phyloP scores from a whole-genome alignment of 2,113 vertebrate species.

The Menidia beryllina region DNA sequence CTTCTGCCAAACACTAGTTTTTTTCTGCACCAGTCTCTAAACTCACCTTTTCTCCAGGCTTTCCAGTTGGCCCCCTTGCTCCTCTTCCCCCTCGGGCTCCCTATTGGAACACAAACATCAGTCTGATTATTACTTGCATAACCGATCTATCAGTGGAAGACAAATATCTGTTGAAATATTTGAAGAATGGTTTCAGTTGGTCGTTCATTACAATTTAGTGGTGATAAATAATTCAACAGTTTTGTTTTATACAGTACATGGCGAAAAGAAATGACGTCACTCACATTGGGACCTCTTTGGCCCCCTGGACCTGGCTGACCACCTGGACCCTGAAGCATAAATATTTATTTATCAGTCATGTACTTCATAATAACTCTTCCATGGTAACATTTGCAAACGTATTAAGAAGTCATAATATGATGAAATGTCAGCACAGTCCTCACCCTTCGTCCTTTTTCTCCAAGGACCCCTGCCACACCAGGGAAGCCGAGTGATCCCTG shows the following conservation, averaged over 20 bases:
- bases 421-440: constrained; percentile 61
- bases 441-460: constrained; percentile 94
- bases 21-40: constrained; percentile 34
- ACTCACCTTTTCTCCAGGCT: constrained; percentile 88
- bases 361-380: neutral
- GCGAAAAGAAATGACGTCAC: constrained; percentile 33
- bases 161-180: constrained; percentile 32
- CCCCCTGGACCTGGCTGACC: constrained; percentile 86
- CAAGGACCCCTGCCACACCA: constrained; percentile 81
- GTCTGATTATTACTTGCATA: constrained; percentile 49
- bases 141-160: constrained; percentile 35
- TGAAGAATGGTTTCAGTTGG: too few species aligned
- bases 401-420: constrained; percentile 1
- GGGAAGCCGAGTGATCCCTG: constrained; percentile 90
- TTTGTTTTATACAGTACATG: neutral
- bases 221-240: constrained; percentile 26
- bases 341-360: constrained; percentile 18
- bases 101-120: constrained; percentile 70
- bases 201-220: too few species aligned
- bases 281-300: constrained; percentile 88
- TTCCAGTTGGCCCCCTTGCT: constrained; percentile 86
- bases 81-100: constrained; percentile 87
- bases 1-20: constrained; percentile 39
- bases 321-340: constrained; percentile 84
- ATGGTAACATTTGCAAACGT: neutral